phyloP scores from a whole-genome alignment of 2,797 vertebrate species.

The Tympanoctomys barrerae region DNA sequence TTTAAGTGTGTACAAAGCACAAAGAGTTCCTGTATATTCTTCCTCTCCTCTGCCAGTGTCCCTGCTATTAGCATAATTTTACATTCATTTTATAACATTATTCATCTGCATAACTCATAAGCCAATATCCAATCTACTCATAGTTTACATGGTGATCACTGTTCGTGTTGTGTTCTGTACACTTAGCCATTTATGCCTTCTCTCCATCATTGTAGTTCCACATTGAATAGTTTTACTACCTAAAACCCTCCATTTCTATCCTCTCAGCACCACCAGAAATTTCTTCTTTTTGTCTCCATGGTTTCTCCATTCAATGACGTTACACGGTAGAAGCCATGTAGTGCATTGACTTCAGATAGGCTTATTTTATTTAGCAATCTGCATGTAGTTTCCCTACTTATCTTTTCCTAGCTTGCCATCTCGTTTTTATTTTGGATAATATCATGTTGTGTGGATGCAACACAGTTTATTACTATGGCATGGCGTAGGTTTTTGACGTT shows the following conservation, averaged over 20 bases:
- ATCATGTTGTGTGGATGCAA: background rate
- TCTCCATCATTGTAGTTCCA: background rate
- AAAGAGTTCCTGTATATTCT: background rate
- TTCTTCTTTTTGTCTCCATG: background rate
- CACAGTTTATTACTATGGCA: background rate
- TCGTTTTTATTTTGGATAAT: background rate
- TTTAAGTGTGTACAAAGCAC: background rate
- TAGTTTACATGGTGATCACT: rapidly evolving
- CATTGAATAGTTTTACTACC: background rate
- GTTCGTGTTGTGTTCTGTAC: background rate
- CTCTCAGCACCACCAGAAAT: too few relatives aligned
- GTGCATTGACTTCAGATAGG: background rate
- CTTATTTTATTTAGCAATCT: background rate
- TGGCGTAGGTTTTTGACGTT: background rate
- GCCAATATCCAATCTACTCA: too few relatives aligned
- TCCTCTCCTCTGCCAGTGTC: rapidly evolving
- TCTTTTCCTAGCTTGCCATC: background rate
- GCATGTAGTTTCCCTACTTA: background rate
- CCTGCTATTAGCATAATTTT: too few relatives aligned
- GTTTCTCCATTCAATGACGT: background rate
- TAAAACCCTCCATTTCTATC: too few relatives aligned
- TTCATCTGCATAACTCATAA: background rate
- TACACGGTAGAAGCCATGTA: rapidly evolving
- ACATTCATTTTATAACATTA: background rate
- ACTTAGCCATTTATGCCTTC: background rate